Evolutionary conservation across 1,140 invertebrate species (phyloP).

Genomic region (Holcopasites calliopsidis): DNA sequence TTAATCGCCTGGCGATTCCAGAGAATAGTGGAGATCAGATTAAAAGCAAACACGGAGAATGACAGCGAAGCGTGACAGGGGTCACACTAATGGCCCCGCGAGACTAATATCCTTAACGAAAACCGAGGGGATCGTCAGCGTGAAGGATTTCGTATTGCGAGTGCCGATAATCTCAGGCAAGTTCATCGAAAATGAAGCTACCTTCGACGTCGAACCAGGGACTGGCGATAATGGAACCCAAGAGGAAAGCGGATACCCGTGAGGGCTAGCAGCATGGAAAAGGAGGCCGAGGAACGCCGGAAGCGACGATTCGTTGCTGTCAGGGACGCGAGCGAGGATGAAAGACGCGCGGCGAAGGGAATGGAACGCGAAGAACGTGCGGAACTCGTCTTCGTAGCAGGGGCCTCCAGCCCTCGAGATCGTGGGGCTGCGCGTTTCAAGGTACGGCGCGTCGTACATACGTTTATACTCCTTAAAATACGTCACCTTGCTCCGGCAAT

Average conservation of each 20-base stretch:
- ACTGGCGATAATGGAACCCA: slow-evolving; percentile 21
- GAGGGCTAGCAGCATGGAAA: slow-evolving; percentile 5
- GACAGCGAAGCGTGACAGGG: background rate
- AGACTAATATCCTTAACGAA: background rate
- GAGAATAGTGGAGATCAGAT: background rate
- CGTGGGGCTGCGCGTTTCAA: background rate
- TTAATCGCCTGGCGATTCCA: background rate
- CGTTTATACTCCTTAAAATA: slow-evolving; percentile 48
- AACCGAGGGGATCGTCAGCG: background rate
- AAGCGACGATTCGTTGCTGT: slow-evolving; percentile 30
- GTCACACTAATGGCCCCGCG: background rate
- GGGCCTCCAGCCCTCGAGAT: background rate
- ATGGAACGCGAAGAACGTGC: slow-evolving; percentile 3
- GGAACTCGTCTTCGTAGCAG: slow-evolving; percentile 24
- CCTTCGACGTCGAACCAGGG: background rate
- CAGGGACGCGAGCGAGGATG: background rate
- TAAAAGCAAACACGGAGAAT: background rate
- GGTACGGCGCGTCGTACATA: slow-evolving; percentile 25
- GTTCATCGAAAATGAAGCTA: slow-evolving; percentile 13
- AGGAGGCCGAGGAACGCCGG: slow-evolving; percentile 17
- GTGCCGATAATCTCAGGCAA: background rate
- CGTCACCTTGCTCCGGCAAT: slow-evolving; percentile 47
- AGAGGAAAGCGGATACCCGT: background rate
- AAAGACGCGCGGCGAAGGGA: background rate
- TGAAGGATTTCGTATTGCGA: background rate